These are phyloP conservation scores for Rhopilema esculentum DNA, from an alignment of 30 jellyfish, hydroid and myxozoan species.

Conservation along the genomic window DNA sequence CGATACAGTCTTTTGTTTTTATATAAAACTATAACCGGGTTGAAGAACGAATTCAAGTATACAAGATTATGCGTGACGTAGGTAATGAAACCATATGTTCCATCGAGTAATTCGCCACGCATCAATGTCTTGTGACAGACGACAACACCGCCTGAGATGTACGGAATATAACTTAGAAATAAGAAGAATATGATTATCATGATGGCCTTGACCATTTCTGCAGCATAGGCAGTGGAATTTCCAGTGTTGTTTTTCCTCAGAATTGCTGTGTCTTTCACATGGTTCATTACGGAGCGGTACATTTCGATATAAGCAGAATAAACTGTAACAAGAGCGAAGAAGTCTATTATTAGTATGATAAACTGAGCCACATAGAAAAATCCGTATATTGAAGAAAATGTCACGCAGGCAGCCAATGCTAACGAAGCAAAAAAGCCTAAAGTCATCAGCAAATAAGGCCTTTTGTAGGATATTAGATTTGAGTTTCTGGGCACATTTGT, in stretches of 20 bases:
- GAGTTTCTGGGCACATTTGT: slow-evolving; percentile 16
- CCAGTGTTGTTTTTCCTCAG: slow-evolving; percentile 31
- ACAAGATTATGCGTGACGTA: slow-evolving; percentile 40
- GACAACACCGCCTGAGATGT: slow-evolving; percentile 38
- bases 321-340: slow-evolving; percentile 32
- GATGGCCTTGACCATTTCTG: slow-evolving; percentile 64
- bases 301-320: slow-evolving; percentile 66
- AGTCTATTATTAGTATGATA: slow-evolving; percentile 25
- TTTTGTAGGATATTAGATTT: slow-evolving; percentile 27
- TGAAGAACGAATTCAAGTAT: slow-evolving; percentile 69
- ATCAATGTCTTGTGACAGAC: slow-evolving; percentile 24
- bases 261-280: slow-evolving; percentile 42
- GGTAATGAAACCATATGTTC: slow-evolving; percentile 18
- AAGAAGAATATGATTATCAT: slow-evolving; percentile 62
- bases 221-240: slow-evolving; percentile 41
- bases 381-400: slow-evolving; percentile 13
- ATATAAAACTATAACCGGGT: slow-evolving; percentile 60
- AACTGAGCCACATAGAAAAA: slow-evolving; percentile 28
- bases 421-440: slow-evolving; percentile 19
- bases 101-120: slow-evolving; percentile 21
- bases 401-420: slow-evolving; percentile 19
- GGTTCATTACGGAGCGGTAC: slow-evolving; percentile 58
- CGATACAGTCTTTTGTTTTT: slow-evolving; percentile 41
- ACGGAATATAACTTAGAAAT: slow-evolving; percentile 65
- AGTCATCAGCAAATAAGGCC: slow-evolving; percentile 22